A percentile compares a stretch with the other conserved stretches of the same genome.
Conservation (phyloP, 1,140 invertebrate species). For the Zelostemma sp. region DNA sequence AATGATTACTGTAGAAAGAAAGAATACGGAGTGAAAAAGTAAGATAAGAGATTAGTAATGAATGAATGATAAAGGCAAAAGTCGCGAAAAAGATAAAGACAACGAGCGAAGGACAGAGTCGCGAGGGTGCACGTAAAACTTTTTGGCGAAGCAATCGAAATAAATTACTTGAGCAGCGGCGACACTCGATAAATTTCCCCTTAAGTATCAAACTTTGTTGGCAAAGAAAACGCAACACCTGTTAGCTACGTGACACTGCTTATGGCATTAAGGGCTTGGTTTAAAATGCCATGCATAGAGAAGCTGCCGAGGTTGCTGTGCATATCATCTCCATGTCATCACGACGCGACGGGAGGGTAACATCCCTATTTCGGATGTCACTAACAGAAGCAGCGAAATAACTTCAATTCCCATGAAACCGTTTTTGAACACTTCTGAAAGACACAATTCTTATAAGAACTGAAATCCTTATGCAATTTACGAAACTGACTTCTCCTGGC, state of each 20-base stretch:
- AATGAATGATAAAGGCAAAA: slow-evolving; percentile 6
- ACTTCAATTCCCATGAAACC: no score
- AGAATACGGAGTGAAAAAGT: no score
- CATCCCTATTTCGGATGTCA: not conserved
- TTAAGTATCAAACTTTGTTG: slow-evolving; percentile 57
- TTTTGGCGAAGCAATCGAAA: slow-evolving; percentile 20
- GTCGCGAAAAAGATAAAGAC: slow-evolving; percentile 11
- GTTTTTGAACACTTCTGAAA: no score
- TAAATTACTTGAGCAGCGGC: slow-evolving; percentile 49
- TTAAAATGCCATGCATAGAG: slow-evolving; percentile 64
- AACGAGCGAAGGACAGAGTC: not conserved
- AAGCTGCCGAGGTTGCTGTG: slow-evolving; percentile 21
- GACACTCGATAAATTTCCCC: slow-evolving; percentile 53
- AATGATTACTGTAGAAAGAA: no score
- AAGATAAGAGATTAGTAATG: not conserved
- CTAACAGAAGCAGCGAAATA: not conserved
- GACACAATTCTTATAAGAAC: not conserved
- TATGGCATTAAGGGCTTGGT: slow-evolving; percentile 58
- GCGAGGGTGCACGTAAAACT: slow-evolving; percentile 24
- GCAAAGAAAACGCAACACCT: slow-evolving; percentile 56
- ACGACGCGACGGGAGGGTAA: not conserved
- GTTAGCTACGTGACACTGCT: slow-evolving; percentile 60
- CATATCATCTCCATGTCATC: slow-evolving; percentile 11
- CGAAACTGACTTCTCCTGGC: not conserved
- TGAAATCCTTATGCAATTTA: not conserved